These are phyloP conservation scores for Rhizoglyphus robini DNA, from an alignment of 1,140 invertebrate species.

Conservation along the genomic window DNA sequence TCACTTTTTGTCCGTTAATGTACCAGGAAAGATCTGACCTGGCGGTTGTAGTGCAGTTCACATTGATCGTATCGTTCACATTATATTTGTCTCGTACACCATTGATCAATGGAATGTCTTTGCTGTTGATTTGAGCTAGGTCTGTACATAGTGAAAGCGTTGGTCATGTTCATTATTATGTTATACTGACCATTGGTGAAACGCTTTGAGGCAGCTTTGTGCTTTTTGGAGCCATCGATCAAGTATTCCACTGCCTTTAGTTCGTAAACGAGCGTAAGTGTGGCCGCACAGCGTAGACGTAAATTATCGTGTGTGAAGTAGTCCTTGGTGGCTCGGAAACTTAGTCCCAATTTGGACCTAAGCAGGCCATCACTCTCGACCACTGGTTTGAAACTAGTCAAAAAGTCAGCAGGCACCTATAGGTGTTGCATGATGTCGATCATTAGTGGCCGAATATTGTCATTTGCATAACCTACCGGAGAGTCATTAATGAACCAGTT, in stretches of 20 bases:
- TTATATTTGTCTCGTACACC: conserved; percentile 60
- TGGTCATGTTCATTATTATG: not conserved
- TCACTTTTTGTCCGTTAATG: conserved; percentile 27
- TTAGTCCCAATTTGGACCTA: conserved; percentile 9
- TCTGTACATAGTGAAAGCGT: not conserved
- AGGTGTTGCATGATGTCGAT: not conserved
- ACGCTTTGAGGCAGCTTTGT: not conserved
- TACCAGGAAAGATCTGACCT: conserved; percentile 26
- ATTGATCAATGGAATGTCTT: conserved; percentile 59
- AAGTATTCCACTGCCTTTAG: conserved; percentile 6
- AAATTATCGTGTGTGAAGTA: conserved; percentile 16
- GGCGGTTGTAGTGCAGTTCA: conserved; percentile 50
- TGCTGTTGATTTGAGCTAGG: conserved; percentile 24
- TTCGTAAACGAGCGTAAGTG: conserved; percentile 14
- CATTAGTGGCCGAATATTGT: not conserved
- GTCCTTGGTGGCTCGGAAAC: not conserved
- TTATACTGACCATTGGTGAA: conserved; percentile 1
- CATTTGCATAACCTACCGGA: conserved; percentile 21
- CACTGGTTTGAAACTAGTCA: not conserved
- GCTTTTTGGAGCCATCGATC: conserved; percentile 5
- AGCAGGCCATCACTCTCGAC: not conserved
- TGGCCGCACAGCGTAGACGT: not conserved
- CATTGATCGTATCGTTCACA: conserved; percentile 58
- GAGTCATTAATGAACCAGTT: conserved; percentile 27
- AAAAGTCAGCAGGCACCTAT: not conserved